Conservation (phyloP, 2,888 invertebrate species). For the Cephus spinipes region DNA sequence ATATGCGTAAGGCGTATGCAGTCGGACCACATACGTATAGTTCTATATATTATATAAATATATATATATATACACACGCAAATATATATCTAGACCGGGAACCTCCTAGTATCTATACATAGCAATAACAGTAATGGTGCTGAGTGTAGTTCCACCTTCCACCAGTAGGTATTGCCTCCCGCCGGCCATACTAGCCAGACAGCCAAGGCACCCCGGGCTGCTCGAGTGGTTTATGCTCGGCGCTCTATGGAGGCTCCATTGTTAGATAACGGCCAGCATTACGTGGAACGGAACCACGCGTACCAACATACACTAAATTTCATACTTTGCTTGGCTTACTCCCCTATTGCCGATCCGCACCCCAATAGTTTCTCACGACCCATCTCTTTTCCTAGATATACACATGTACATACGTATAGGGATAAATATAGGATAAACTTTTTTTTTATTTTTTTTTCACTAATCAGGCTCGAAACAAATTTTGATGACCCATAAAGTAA, state of each 20-base stretch:
- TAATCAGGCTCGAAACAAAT: not conserved
- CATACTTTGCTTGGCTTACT: conserved; percentile 1
- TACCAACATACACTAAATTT: conserved; percentile 3
- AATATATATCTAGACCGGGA: not conserved
- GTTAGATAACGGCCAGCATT: conserved; percentile 8
- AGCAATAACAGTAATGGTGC: not conserved
- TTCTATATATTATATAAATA: not conserved
- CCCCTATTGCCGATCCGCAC: not conserved
- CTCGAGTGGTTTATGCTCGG: conserved; percentile 4
- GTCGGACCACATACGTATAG: not conserved
- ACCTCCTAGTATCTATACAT: not conserved
- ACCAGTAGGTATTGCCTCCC: not conserved
- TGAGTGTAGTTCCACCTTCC: not conserved
- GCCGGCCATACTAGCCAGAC: not conserved
- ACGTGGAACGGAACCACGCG: conserved; percentile 3
- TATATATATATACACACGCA: not conserved
- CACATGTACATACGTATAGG: not conserved
- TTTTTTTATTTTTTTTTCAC: not conserved
- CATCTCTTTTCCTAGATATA: not conserved
- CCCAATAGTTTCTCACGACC: not conserved
- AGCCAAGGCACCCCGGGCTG: not conserved
- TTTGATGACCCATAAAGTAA: not conserved
- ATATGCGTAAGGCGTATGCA: not conserved
- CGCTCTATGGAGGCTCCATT: conserved; percentile 2
- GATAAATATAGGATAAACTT: no score